Base-by-base conservation (phyloP, 1,140 invertebrate genomes). In the Drosophila kepulauana region DNA sequence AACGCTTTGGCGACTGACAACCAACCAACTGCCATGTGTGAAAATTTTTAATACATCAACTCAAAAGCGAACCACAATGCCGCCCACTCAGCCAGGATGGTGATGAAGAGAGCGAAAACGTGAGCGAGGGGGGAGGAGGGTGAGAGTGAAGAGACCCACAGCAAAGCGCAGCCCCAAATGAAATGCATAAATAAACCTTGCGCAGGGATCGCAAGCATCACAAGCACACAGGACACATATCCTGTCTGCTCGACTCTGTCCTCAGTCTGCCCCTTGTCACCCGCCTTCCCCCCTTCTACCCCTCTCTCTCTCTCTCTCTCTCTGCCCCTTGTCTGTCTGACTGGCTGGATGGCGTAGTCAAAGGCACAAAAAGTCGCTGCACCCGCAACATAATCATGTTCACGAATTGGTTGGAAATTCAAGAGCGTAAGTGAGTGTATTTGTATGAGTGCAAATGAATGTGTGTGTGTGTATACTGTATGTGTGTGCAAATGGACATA, bases 21-120 rank as follows among this genome's bases (percentile, higher is more conserved):
- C 69, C 75, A 69, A 64, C 69, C 79, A 89, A 81, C 81, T 88
- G 84, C 84, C 84, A 88, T 89, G 84, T 88, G 85, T 81, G 81
- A 88, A 88, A 78, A 85, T 89, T 89, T 88, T 88, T 88, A 88
- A 88, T 88, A 88, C 75, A 88, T 88, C 84, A 88, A 89, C 84
- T 89, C 80, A 89, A 88, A 88, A 65, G 75, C 74, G 78, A 69
- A 64, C 71, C 73, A 75, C 70, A 84, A 67, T 52, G 62, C 63
- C 54, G 43, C 43, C 25, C 70, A 59, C 68, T 35, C 46, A 65
- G 43, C 41, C 51, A 67, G 5, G 5, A 25, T 25, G 20, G 20
- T 20, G 20, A 20, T 8, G 33, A 11, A 8, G 3, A 16, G 0
- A 35, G 30, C 16, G 43, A 20, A n/a, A n/a, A n/a, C n/a, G n/a